Evolutionary conservation across 1,140 invertebrate species (phyloP).

Genomic region (Littorina saxatilis): DNA sequence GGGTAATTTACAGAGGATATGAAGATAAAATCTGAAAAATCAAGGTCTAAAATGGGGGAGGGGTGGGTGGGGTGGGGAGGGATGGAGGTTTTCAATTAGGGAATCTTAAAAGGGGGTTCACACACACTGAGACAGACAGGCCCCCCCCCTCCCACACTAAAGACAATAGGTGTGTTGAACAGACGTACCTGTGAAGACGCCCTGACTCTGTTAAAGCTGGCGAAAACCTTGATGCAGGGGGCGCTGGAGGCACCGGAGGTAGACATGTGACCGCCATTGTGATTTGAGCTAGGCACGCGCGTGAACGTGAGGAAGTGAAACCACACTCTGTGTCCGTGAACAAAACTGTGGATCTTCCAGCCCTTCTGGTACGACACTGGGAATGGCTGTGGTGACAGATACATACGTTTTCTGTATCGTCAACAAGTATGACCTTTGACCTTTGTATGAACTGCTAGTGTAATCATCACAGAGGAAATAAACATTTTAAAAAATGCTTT

Average conservation of each 20-base stretch:
- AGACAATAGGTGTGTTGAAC: not conserved
- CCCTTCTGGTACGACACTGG: conserved; percentile 62
- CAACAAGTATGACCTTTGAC: too few species aligned
- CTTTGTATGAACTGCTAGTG: too few species aligned
- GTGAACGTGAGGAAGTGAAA: conserved; percentile 57
- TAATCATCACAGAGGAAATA: not conserved
- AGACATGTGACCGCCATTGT: conserved; percentile 46
- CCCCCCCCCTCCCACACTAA: too few species aligned
- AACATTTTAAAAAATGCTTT: not conserved
- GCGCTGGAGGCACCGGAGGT: conserved; percentile 51
- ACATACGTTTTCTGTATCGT: too few species aligned
- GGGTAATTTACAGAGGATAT: too few species aligned
- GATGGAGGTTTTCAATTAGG: too few species aligned
- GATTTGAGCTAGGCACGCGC: conserved; percentile 39
- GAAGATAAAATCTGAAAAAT: too few species aligned
- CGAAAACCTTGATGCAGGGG: conserved; percentile 56
- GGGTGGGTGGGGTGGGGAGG: too few species aligned
- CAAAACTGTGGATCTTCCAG: conserved; percentile 62
- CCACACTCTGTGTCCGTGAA: conserved; percentile 62
- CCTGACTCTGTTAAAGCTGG: conserved; percentile 54
- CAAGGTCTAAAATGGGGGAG: too few species aligned
- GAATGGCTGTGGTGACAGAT: conserved; percentile 59
- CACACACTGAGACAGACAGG: too few species aligned
- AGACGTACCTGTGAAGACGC: conserved; percentile 59
- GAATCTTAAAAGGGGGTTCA: too few species aligned